Percentiles rank a stretch among this genome's conserved stretches.
Conservation (phyloP, 2,888 invertebrate genomes). For the Conomelus anceps region DNA sequence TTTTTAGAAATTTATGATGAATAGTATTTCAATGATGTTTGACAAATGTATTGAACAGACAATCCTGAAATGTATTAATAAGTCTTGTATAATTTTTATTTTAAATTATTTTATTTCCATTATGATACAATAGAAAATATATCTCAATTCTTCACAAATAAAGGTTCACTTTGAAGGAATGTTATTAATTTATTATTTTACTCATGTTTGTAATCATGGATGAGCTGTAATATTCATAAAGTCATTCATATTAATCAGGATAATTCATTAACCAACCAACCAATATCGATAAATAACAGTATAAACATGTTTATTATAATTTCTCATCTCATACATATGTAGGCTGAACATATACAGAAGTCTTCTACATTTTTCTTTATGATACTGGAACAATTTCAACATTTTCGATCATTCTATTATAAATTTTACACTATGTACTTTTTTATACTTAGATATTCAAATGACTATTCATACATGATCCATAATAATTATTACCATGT, state of each 20-base stretch:
- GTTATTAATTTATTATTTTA: not conserved
- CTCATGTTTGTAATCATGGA: not conserved
- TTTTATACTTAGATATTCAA: not conserved
- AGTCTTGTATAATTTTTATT: not conserved
- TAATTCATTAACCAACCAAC: not conserved
- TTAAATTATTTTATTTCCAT: constrained; percentile 27
- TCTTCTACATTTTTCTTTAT: not conserved
- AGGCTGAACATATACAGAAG: not conserved
- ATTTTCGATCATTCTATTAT: not conserved
- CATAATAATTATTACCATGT: not conserved
- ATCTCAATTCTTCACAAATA: constrained; percentile 29
- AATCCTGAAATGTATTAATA: too few relatives aligned
- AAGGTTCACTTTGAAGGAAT: not conserved
- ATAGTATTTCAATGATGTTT: too few relatives aligned
- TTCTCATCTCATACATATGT: not conserved
- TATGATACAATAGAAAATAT: constrained; percentile 32
- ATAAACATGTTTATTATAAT: not conserved
- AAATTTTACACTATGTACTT: not conserved
- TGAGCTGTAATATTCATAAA: not conserved
- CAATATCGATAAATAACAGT: not conserved
- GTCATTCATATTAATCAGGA: not conserved
- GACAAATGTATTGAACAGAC: too few relatives aligned
- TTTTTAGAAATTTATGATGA: too few relatives aligned
- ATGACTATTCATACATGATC: not conserved
- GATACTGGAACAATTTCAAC: not conserved